phyloP scores from a whole-genome alignment of 2,888 invertebrate species.

The Oconnorella tubifera region DNA sequence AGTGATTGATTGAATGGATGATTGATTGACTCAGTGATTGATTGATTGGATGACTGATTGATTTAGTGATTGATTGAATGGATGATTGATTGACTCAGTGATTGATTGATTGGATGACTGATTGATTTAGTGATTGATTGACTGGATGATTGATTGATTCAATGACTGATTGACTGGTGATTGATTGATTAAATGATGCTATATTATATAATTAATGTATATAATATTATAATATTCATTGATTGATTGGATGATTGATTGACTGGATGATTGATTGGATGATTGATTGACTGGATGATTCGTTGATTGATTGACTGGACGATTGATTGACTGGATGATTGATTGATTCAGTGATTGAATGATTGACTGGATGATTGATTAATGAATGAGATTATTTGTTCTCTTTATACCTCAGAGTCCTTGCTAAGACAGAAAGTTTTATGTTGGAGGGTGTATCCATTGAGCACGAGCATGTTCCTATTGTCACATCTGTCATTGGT shows the following conservation, averaged over 20 bases:
- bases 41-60: too few species aligned
- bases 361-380: background rate
- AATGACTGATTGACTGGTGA: too few species aligned
- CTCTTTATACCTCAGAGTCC: constrained; percentile 58
- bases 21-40: too few species aligned
- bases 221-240: background rate
- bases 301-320: too few species aligned
- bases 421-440: constrained; percentile 70
- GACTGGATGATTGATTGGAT: too few species aligned
- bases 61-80: too few species aligned
- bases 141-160: too few species aligned
- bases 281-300: too few species aligned
- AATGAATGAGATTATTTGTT: constrained; percentile 12
- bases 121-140: background rate
- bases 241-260: too few species aligned
- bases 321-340: too few species aligned
- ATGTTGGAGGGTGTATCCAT: constrained; percentile 71
- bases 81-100: background rate
- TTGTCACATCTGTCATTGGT: constrained; percentile 66
- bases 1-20: too few species aligned
- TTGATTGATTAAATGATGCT: background rate
- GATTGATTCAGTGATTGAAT: too few species aligned
- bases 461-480: constrained; percentile 70
- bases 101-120: background rate
- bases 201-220: background rate